Base-by-base conservation (phyloP, 2,888 invertebrate genomes). In the Abrostola tripartita region DNA sequence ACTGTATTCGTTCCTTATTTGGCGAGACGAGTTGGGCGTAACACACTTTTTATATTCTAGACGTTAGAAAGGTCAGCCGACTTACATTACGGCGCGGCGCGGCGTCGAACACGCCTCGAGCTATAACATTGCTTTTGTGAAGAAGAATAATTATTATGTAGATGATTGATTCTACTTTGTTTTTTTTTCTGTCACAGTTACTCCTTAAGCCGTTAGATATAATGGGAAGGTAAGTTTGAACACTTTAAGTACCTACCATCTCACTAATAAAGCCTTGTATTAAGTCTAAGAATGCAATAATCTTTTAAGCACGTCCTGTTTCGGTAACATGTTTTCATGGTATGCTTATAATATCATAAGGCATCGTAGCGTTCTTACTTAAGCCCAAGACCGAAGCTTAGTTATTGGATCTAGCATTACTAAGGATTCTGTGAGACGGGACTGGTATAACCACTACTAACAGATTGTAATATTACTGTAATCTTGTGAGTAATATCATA, bases 321-420 rank as follows among this genome's bases (percentile, higher is more conserved):
- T 24, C 24, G 24, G 24, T 24, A 24, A 24, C 24, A 24, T 24
- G 24, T 24, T 1, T 24, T 24, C 24, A 24, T 24, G 24, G 24
- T 24, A 24, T 7, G 2, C 14, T 14, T 47, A 14, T 24, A 47
- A 47, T 44, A 38, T 38, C 24, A 42, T 59, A 51, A 61, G 41
- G 57, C 10, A 57, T 68, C 35, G 14, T 52, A 40, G 52, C 12
- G 14, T 4, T 2, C 44, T 49, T 47, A 64, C 47, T 41, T 56
- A 68, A 71, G 68, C 64, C 68, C 52, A 69, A 72, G 77, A 68
- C 71, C 61, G 37, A 12, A 64, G 73, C 70, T 75, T 68, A 76
- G 78, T 84, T 86, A 88, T 89, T 88, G 88, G 89, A 87, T 88
- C 74, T 79, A 76, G 78, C 87, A 85, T 78, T 85, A 64, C 74